Conservation (phyloP, 2,888 invertebrate species). For the Pardosa pseudoannulata region DNA sequence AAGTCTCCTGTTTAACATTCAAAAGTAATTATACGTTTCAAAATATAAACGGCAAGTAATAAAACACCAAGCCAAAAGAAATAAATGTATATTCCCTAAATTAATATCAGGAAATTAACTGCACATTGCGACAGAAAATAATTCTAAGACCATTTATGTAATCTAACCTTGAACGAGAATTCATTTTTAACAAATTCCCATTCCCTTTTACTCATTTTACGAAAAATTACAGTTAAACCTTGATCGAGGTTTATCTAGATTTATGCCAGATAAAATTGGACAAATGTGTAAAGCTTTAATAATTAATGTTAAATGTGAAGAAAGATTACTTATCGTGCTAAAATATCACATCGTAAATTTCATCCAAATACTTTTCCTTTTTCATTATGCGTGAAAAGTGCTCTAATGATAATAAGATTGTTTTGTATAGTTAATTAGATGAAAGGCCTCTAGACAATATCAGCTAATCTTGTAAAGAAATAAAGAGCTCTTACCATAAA, state of each 20-base stretch:
- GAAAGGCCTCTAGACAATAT: background rate
- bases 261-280: background rate
- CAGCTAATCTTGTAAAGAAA: background rate
- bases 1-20: no score
- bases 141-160: no score
- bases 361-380: background rate
- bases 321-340: background rate
- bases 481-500: background rate
- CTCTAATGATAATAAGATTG: constrained; percentile 1
- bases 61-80: no score
- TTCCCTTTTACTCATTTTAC: background rate
- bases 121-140: no score
- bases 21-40: no score
- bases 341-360: background rate
- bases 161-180: no score
- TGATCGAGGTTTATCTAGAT: background rate
- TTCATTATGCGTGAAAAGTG: background rate
- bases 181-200: background rate
- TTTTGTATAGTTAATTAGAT: constrained; percentile 3
- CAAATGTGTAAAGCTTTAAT: background rate
- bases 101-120: no score
- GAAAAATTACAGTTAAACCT: background rate
- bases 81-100: no score
- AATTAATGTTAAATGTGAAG: background rate
- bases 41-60: no score